A percentile compares a stretch with the other conserved stretches of the same genome.
Conservation (phyloP, 2,888 invertebrate genomes). For the Athetis lepigone region DNA sequence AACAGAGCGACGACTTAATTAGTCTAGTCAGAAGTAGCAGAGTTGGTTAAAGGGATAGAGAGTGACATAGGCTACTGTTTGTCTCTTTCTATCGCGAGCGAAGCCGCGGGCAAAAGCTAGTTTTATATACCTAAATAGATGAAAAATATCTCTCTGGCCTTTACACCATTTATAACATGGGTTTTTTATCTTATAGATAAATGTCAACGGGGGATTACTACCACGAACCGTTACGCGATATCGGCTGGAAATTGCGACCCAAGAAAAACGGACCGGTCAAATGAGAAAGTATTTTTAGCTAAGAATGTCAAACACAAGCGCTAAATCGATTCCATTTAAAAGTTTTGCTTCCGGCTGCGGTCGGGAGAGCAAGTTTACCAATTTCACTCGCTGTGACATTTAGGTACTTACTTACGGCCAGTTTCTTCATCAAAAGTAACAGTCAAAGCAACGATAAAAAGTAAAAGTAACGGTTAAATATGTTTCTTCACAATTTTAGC, state of each 20-base stretch:
- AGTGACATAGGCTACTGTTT: too few species aligned
- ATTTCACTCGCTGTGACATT: not conserved
- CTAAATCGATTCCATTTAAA: constrained; percentile 4
- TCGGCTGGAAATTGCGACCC: constrained; percentile 18
- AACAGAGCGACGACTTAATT: too few species aligned
- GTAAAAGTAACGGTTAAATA: too few species aligned
- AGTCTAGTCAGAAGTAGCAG: too few species aligned
- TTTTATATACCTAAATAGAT: too few species aligned
- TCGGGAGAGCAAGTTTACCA: not conserved
- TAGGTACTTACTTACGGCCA: not conserved
- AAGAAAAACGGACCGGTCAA: not conserved
- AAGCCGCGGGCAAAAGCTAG: too few species aligned
- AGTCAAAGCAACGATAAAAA: too few species aligned
- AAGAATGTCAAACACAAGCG: not conserved
- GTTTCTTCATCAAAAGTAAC: too few species aligned
- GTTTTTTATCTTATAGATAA: constrained; percentile 17
- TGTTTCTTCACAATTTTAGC: too few species aligned
- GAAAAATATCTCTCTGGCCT: constrained; percentile 7
- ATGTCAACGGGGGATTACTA: constrained; percentile 15
- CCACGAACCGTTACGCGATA: constrained; percentile 14
- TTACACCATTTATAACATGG: constrained; percentile 4
- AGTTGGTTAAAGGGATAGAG: too few species aligned
- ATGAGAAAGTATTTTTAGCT: not conserved
- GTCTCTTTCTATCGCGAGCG: too few species aligned
- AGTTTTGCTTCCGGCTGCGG: not conserved